These are phyloP conservation scores for Trichomycterus rosablanca DNA, from an alignment of 2,113 vertebrate genomes.

Conservation along the genomic window DNA sequence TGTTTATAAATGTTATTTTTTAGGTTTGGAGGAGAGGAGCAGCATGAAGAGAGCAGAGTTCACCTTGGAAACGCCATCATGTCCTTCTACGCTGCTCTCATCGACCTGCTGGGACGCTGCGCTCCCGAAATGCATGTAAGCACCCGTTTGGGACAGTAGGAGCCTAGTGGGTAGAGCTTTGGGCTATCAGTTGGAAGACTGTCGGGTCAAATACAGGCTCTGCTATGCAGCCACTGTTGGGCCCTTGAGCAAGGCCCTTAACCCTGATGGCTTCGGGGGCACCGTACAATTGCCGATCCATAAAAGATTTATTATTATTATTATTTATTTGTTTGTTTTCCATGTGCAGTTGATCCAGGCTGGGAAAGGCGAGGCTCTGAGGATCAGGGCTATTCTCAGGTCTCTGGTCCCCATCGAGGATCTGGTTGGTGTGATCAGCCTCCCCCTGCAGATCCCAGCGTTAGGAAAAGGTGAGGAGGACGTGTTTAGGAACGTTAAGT, in stretches of 20 bases:
- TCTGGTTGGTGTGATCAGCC: slow-evolving; percentile 88
- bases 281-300: too few species aligned
- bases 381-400: slow-evolving; percentile 87
- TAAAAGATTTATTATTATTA: too few species aligned
- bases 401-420: slow-evolving; percentile 89
- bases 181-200: too few species aligned
- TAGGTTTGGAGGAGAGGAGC: slow-evolving; percentile 85
- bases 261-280: too few species aligned
- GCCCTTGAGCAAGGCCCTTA: too few species aligned
- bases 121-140: slow-evolving; percentile 91
- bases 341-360: slow-evolving; percentile 80
- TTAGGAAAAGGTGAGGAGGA: slow-evolving; percentile 83
- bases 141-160: too few species aligned
- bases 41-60: slow-evolving; percentile 84
- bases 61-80: slow-evolving; percentile 90
- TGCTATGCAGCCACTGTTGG: too few species aligned
- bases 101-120: slow-evolving; percentile 87
- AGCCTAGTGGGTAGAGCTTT: too few species aligned
- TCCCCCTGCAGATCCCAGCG: slow-evolving; percentile 83
- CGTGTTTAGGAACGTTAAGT: too few species aligned
- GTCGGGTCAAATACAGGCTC: too few species aligned
- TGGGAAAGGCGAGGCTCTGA: slow-evolving; percentile 85
- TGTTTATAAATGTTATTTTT: not conserved
- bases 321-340: slow-evolving; percentile 7
- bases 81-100: slow-evolving; percentile 90